Base-by-base conservation (phyloP, 2,113 vertebrate species). In the Anolis sagrei region DNA sequence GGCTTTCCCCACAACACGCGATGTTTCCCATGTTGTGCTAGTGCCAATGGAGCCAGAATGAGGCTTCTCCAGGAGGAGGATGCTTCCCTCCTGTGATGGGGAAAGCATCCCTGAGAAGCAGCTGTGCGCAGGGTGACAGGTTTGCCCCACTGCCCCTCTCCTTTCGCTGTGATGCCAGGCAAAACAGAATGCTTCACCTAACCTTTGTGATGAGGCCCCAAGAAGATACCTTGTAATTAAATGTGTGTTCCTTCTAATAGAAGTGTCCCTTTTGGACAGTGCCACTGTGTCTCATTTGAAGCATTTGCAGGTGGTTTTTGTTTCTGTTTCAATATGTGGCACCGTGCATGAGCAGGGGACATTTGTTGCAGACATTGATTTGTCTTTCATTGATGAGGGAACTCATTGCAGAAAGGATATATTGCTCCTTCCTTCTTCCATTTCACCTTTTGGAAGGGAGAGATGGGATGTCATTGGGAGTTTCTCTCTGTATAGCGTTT, bases 391-490 rank as follows among this genome's bases (percentile, higher is more conserved):
- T 76, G 68, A 64, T 19, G 48, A 34, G 27, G 44, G 29, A 72
- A 34, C 66, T 61, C 66, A 25, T 44, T 61, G 51, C 36, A 61
- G 39, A 49, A 83, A 82, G 75, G 75, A 74, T 51, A 6, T 23
- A 36, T 34, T 66, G 68, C 76, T 83, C 27, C 14, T 18, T 58
- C 18, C 54, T 58, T 58, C 54, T 36, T 78, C 36, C 49, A 49
- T 64, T 79, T 79, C 58, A 79, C 86, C 39, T 66, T 49, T 73
- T 54, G 62, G 58, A 39, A 83, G 44, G 69, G 36, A 49, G n/a
- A 32, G 61, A 74, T 34, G 76, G 68, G 16, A 18, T 32, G 69
- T 66, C 27, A 39, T 48, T 7, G 70, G 69, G 64, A 74, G 66
- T 44, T 66, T 66, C 69, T 86, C n/a, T 75, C 36, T 23, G 21